Base-by-base conservation (phyloP, 2,888 invertebrate species). In the Lydus trimaculatus region DNA sequence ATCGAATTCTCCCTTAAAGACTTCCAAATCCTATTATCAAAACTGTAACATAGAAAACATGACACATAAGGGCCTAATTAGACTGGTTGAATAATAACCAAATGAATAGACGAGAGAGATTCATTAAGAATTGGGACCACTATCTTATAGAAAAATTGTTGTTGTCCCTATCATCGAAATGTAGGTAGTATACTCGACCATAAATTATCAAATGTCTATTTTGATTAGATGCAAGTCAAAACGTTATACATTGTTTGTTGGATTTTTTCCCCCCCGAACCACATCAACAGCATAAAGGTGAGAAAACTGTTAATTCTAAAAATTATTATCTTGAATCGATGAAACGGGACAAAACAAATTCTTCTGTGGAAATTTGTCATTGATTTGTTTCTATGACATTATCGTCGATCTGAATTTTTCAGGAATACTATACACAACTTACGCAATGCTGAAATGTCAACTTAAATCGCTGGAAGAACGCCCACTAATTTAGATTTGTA, bases 41-140 rank as follows among this genome's bases (percentile, higher is more conserved):
- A 61, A 60, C n/a, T 67, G 61, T 20, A 20, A 67, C 61, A 58
- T 48, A 39, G 60, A 28, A 58, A 65, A 70, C 70, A 70, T 67
- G 70, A 70, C 67, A 70, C 66, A 70, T 64, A 63, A 66, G 67
- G 62, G 61, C 65, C 70, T 70, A 70, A 70, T 70, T 70, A 70
- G 70, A 62, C 63, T 52, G n/a, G 64, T 63, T 60, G 67, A 69
- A 69, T 69, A 63, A 66, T 64, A 64, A 69, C 63, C n/a, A 5
- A 43, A 17, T 13, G 36, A 33, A 39, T 43, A 1, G 43, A 43
- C 13, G 4, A n/a, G 15, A 56, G 69, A 58, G 48, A 58, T 64
- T 70, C 70, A 70, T 70, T 70, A 67, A 64, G 59, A 67, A 66
- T 64, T 61, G 48, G 48, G 60, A 62, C 63, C 64, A 69, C 64